A percentile compares a stretch with the other conserved stretches of the same genome.
Evolutionary conservation across 1,140 invertebrate genomes (phyloP).

Genomic region (Scaptomyza pallida): DNA sequence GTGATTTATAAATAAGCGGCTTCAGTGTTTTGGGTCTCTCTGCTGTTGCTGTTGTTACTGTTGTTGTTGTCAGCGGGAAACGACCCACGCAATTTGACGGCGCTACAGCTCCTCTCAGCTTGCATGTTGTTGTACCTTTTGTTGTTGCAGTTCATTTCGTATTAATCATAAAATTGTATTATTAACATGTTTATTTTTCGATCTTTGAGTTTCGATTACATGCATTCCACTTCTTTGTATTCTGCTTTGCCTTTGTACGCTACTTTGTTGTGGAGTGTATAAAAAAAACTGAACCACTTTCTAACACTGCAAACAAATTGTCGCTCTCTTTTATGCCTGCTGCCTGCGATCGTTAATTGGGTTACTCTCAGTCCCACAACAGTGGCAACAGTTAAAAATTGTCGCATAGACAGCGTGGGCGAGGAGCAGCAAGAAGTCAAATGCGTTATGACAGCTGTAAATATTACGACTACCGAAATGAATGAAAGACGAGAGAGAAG

Average conservation of each 20-base stretch:
- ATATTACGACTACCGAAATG: constrained; percentile 15
- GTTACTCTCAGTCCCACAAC: constrained; percentile 26
- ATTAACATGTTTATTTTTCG: constrained; percentile 82
- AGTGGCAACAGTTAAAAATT: constrained; percentile 40
- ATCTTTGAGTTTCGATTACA: constrained; percentile 79
- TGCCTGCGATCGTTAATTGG: constrained; percentile 40
- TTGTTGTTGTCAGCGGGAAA: constrained; percentile 37
- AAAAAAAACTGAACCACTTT: constrained; percentile 76
- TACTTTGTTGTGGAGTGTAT: constrained; percentile 69
- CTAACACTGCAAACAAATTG: constrained; percentile 52
- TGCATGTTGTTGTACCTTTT: constrained; percentile 38
- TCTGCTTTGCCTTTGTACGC: constrained; percentile 38
- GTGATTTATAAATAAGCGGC: constrained; percentile 78
- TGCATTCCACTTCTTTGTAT: constrained; percentile 62
- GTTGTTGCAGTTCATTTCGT: constrained; percentile 67
- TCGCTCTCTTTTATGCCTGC: constrained; percentile 56
- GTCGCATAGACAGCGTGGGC: constrained; percentile 35
- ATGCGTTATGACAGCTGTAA: constrained; percentile 36
- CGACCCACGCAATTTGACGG: constrained; percentile 66
- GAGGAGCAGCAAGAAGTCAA: neutral
- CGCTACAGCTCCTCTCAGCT: constrained; percentile 53
- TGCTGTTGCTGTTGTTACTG: constrained; percentile 13
- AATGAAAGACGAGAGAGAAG: constrained; percentile 14
- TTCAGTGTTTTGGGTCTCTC: constrained; percentile 16
- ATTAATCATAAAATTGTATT: constrained; percentile 82